These are phyloP conservation scores for Antheraea pernyi DNA, from an alignment of 1,140 invertebrate species.

Conservation along the genomic window DNA sequence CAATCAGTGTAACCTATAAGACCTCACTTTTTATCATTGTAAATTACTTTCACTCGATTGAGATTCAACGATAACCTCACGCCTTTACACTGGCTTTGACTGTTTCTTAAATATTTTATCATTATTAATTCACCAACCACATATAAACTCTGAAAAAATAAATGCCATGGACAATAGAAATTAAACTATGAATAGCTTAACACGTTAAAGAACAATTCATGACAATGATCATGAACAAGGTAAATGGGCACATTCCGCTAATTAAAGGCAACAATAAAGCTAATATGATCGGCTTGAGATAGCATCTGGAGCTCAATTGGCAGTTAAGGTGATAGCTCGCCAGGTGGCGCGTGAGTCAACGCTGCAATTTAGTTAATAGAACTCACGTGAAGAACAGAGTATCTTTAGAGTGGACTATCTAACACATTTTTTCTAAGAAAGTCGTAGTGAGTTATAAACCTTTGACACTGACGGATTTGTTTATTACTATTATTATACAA, in stretches of 20 bases:
- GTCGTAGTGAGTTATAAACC: no score
- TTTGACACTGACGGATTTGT: no score
- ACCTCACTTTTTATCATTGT: no score
- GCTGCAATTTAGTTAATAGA: conserved; percentile 29
- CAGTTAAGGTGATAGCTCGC: conserved; percentile 26
- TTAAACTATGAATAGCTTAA: no score
- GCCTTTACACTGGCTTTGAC: no score
- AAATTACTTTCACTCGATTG: no score
- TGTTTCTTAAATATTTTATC: no score
- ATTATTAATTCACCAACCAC: no score
- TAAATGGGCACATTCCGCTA: conserved; percentile 6
- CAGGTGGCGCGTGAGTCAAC: conserved; percentile 30
- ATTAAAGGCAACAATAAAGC: conserved; percentile 15
- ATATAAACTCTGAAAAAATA: neutral
- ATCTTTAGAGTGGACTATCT: conserved; percentile 8
- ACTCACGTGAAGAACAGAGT: conserved; percentile 15
- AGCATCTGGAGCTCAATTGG: conserved; percentile 19
- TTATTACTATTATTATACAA: no score
- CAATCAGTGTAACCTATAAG: no score
- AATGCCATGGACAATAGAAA: neutral
- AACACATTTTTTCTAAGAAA: no score
- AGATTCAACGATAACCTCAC: no score
- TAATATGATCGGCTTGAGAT: conserved; percentile 8
- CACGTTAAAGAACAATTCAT: neutral
- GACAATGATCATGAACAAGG: neutral